Conservation (phyloP, 1,140 invertebrate species). For the Nomia melanderi region DNA sequence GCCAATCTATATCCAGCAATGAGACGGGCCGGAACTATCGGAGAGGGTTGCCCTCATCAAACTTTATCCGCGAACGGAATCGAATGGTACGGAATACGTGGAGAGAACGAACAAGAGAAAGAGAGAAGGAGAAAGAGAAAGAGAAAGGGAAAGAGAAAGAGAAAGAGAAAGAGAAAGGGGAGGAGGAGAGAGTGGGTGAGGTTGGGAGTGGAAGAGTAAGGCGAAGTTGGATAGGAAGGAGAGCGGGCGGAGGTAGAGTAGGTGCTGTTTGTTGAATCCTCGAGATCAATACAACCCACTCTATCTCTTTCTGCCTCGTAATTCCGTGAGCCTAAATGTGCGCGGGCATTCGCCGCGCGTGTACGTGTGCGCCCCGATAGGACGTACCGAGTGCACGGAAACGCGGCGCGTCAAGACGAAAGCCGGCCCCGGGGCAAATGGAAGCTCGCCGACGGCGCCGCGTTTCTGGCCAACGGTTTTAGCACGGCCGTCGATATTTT, state of each 20-base stretch:
- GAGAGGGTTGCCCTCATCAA: conserved; percentile 50
- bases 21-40: conserved; percentile 48
- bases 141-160: neutral
- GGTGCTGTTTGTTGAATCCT: conserved; percentile 79
- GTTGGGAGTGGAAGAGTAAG: conserved; percentile 59
- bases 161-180: neutral
- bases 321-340: conserved; percentile 49
- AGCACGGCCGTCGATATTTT: conserved; percentile 40
- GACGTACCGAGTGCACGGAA: neutral
- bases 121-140: conserved; percentile 9
- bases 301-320: conserved; percentile 62
- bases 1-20: conserved; percentile 40
- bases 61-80: conserved; percentile 53
- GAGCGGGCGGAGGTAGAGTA: conserved; percentile 69
- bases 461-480: conserved; percentile 12
- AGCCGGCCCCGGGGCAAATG: conserved; percentile 12
- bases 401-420: conserved; percentile 27
- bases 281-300: conserved; percentile 77
- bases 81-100: conserved; percentile 59
- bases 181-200: conserved; percentile 10
- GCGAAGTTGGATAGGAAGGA: conserved; percentile 62
- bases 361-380: neutral
- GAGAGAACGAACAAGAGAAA: conserved; percentile 50
- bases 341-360: conserved; percentile 26
- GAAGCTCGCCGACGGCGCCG: neutral